Percentiles rank a stretch among this genome's conserved stretches.
These are phyloP conservation scores for Pteria penguin DNA, from an alignment of 2,888 invertebrate species.

Conservation along the genomic window DNA sequence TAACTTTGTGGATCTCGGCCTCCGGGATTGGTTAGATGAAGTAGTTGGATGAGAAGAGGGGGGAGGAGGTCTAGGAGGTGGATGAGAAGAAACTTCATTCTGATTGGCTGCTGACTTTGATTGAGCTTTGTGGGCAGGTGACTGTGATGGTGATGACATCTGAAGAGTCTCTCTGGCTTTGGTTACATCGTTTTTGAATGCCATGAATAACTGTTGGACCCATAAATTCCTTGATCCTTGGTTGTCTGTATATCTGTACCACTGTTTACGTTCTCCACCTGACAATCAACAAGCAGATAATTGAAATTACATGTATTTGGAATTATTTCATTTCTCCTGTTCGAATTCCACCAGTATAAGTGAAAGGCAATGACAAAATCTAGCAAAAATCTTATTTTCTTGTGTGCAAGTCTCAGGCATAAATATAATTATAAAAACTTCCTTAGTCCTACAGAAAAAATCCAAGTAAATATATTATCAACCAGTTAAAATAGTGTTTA, in stretches of 20 bases:
- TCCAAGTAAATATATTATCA: too few species aligned
- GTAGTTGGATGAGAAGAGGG: conserved; percentile 13
- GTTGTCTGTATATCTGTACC: conserved; percentile 90
- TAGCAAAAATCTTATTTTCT: too few species aligned
- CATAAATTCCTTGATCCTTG: conserved; percentile 86
- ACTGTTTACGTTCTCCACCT: conserved; percentile 91
- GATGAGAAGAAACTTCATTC: conserved; percentile 29
- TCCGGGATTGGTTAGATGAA: not conserved
- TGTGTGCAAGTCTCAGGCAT: too few species aligned
- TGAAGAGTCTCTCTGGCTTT: conserved; percentile 63
- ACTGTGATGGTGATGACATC: conserved; percentile 58
- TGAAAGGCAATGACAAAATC: too few species aligned
- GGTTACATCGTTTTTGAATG: conserved; percentile 89
- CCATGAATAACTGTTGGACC: conserved; percentile 90
- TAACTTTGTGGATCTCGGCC: conserved; percentile 80
- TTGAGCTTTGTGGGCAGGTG: conserved; percentile 50
- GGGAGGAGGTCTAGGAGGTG: conserved; percentile 32
- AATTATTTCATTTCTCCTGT: too few species aligned
- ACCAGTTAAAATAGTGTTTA: too few species aligned
- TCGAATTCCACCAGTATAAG: too few species aligned
- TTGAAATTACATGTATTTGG: too few species aligned
- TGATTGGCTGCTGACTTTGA: conserved; percentile 38
- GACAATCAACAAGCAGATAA: too few species aligned
- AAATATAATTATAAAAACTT: too few species aligned
- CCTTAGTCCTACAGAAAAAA: too few species aligned